These are phyloP conservation scores for Sebastes elongatus DNA, from an alignment of 2,797 vertebrate species.

Conservation along the genomic window DNA sequence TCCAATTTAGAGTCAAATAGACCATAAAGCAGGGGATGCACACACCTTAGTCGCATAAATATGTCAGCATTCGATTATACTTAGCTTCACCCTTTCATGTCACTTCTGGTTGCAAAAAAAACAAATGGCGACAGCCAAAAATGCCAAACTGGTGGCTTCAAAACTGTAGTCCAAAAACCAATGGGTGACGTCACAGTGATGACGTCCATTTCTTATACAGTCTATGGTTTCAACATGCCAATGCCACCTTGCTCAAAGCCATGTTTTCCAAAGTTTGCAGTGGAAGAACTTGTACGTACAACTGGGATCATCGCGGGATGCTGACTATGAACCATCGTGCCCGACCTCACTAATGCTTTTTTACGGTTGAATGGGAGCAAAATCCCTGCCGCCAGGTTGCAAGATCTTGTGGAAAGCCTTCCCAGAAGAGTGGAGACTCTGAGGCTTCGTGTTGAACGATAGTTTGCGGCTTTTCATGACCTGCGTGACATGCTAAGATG, in stretches of 20 bases:
- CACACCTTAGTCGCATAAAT: no score
- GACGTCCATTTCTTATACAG: no score
- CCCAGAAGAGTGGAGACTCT: not conserved
- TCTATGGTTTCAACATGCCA: not conserved
- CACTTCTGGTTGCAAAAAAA: no score
- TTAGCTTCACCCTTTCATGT: no score
- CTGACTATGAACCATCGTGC: not conserved
- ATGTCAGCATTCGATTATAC: no score
- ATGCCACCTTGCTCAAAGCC: not conserved
- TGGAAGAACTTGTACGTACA: not conserved
- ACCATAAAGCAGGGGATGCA: no score
- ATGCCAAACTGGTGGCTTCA: no score
- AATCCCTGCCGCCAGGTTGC: not conserved
- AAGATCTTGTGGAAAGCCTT: not conserved
- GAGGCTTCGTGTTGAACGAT: not conserved
- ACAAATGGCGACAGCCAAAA: no score
- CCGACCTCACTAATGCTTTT: not conserved
- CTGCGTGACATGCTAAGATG: not conserved
- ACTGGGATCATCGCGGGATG: not conserved
- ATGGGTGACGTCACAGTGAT: accelerated
- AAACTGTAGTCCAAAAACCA: no score
- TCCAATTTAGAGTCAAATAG: no score
- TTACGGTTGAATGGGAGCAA: not conserved
- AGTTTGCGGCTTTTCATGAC: not conserved
- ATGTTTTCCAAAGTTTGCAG: not conserved